These are phyloP conservation scores for Sternotherus odoratus DNA, from an alignment of 2,797 vertebrate genomes.

Conservation along the genomic window DNA sequence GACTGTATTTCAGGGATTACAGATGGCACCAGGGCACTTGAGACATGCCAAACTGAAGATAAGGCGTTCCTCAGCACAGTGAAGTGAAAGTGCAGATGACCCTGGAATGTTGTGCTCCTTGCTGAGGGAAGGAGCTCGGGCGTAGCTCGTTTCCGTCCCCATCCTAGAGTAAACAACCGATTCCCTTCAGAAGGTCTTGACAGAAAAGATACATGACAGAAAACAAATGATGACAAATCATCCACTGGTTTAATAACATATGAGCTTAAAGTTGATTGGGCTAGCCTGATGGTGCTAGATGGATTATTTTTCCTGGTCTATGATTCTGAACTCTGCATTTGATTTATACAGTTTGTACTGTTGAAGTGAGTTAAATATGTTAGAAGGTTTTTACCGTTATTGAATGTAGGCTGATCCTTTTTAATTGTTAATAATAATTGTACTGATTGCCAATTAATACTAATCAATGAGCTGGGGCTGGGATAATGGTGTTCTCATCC, in stretches of 20 bases:
- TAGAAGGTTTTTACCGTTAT: constrained; percentile 45
- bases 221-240: constrained; percentile 53
- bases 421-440: background rate
- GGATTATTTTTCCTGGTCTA: constrained; percentile 44
- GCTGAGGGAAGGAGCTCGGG: background rate
- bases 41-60: background rate
- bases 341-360: constrained; percentile 41
- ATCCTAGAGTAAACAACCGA: constrained; percentile 33
- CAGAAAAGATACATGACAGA: constrained; percentile 54
- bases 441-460: background rate
- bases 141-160: constrained; percentile 18
- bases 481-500: background rate
- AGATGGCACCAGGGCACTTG: background rate
- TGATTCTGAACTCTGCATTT: constrained; percentile 17
- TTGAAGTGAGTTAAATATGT: constrained; percentile 24
- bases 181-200: constrained; percentile 48
- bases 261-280: constrained; percentile 45
- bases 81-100: background rate
- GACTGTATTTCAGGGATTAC: background rate
- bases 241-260: background rate
- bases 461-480: background rate
- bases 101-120: background rate
- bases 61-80: background rate
- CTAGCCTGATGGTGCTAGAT: constrained; percentile 22
- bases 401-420: background rate